phyloP scores from a whole-genome alignment of 2,888 invertebrate species.

The Tigriopus californicus region DNA sequence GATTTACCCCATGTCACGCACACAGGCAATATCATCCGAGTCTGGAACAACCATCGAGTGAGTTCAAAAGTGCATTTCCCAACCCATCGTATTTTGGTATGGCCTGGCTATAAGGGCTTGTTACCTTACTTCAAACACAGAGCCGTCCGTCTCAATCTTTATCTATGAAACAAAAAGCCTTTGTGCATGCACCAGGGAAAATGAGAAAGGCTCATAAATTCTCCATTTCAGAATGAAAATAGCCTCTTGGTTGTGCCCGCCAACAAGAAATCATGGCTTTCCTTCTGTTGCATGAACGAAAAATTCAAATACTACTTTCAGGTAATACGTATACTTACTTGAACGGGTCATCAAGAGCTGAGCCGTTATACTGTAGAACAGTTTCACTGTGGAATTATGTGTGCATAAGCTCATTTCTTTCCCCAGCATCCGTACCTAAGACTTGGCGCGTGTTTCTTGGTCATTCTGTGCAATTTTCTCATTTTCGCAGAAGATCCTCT shows the following conservation, averaged over 20 bases:
- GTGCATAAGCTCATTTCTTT: conserved; percentile 22
- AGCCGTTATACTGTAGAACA: too few relatives aligned
- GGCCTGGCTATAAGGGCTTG: too few relatives aligned
- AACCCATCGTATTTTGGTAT: too few relatives aligned
- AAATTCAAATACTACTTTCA: conserved; percentile 14
- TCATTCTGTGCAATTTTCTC: conserved; percentile 33
- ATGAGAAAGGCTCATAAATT: too few relatives aligned
- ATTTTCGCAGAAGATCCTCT: conserved; percentile 35
- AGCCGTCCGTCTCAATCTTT: neutral
- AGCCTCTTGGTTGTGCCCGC: too few relatives aligned
- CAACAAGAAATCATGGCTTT: too few relatives aligned
- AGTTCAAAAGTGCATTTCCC: too few relatives aligned
- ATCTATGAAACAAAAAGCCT: too few relatives aligned
- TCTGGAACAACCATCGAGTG: neutral
- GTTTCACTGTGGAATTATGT: neutral
- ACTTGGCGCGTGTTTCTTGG: conserved; percentile 31
- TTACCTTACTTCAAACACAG: neutral
- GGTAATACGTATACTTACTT: neutral
- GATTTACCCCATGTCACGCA: neutral
- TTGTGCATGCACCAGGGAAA: too few relatives aligned
- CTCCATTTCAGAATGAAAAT: too few relatives aligned
- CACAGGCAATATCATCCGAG: conserved; percentile 5
- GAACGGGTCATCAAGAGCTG: too few relatives aligned
- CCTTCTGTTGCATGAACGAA: neutral
- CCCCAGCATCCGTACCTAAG: conserved; percentile 33